phyloP scores from a whole-genome alignment of 2,797 vertebrate species.

The Aselliscus stoliczkanus region DNA sequence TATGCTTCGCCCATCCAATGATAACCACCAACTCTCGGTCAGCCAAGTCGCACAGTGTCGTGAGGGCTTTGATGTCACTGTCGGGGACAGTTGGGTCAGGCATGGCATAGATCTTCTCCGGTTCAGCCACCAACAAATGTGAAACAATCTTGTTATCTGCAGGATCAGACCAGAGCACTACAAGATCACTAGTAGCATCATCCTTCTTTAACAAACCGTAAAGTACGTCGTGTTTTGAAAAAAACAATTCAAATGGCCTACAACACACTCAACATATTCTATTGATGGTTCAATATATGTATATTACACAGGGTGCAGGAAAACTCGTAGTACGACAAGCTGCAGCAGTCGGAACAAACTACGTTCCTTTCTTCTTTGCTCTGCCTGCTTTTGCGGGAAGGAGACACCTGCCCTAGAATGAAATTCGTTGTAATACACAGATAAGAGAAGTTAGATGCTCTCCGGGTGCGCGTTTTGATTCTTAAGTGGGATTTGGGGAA shows the following conservation, averaged over 20 bases:
- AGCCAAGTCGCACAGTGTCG: conserved; percentile 97
- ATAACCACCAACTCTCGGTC: conserved; percentile 98
- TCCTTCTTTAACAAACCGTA: conserved; percentile 42
- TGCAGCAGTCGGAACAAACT: accelerated
- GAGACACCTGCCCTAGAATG: neutral
- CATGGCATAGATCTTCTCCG: conserved; percentile 99
- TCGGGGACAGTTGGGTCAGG: conserved; percentile 98
- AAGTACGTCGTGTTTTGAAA: neutral
- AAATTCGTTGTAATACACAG: conserved; percentile 34
- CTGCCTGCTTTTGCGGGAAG: neutral
- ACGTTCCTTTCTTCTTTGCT: neutral
- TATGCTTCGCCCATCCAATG: conserved; percentile 99
- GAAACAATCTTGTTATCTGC: conserved; percentile 99
- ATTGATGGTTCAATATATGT: neutral
- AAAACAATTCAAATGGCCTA: neutral
- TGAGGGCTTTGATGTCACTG: conserved; percentile 99
- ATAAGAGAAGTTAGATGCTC: conserved; percentile 4
- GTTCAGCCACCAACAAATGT: conserved; percentile 98
- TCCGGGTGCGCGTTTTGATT: conserved; percentile 8
- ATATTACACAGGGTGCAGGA: neutral
- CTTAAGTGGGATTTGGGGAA: conserved; percentile 20
- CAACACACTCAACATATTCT: neutral
- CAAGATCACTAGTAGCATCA: conserved; percentile 68
- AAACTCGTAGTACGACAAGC: neutral
- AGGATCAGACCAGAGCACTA: conserved; percentile 83